Evolutionary conservation across 2,888 invertebrate genomes (phyloP), one percentile per base, ranked within the genome.

Genomic region (Meghimatium bilineatum): DNA sequence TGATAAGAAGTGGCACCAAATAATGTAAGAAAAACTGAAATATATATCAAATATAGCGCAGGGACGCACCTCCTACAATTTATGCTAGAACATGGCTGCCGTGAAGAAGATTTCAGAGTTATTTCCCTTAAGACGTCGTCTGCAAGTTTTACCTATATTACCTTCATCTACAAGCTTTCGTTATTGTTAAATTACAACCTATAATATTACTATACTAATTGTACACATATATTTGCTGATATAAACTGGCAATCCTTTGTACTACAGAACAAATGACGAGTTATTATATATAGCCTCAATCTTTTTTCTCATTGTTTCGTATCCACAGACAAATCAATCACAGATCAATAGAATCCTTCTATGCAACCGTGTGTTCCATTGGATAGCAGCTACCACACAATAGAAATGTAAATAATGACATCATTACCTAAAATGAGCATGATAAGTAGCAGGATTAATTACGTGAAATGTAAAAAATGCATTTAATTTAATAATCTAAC

Each of bases 71-170:
- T n/a, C n/a, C n/a, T 36, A 49, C 75, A 82, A 82, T 67, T 82
- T 82, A 82, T 82, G 82, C 82, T 76, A 52, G 82, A 75, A 82
- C 29, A 82, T 82, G 82, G 82, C 82, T 75, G 82, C 82, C 76
- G 36, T 23, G 29, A 38, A 1, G 14, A 23, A 20, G 20, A 49
- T 67, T 81, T 52, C 36, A 82, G 82, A 82, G 82, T 82, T 63
- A 63, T 29, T 67, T 75, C 82, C 82, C 82, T 75, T 82, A n/a
- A 63, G 1, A 72, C 49, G 38, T 78, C 78, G 78, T 78, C 78
- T 78, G 78, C 78, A 67, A 66, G 34, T 56, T 71, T 32, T 69
- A 34, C 14, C 10, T 8, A 6, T n/a, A 8, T 23, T 6, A 29
- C n/a, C 5, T 26, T 63, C 5, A 44, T 44, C 44, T 29, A n/a